These are phyloP conservation scores for Mythimna vitellina DNA, from an alignment of 2,888 invertebrate genomes.

Conservation along the genomic window DNA sequence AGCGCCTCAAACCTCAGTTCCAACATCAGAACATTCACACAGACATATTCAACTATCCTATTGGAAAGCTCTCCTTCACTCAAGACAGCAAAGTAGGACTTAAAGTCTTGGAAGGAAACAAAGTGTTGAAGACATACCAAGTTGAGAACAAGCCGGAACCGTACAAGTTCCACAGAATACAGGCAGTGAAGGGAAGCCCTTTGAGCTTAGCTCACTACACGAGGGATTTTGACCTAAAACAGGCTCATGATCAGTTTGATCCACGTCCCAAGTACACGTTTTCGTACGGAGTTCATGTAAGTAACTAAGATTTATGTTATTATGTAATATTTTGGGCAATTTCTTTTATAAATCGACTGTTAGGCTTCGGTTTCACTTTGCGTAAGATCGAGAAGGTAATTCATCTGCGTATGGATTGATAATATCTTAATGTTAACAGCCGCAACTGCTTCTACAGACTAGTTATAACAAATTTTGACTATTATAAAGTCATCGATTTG, in stretches of 20 bases:
- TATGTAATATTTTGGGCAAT: not conserved
- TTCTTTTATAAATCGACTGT: not conserved
- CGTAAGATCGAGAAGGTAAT: not conserved
- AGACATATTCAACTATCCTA: constrained; percentile 7
- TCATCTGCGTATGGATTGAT: not conserved
- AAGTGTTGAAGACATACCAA: constrained; percentile 11
- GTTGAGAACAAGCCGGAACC: constrained; percentile 55
- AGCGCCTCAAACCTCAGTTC: constrained; percentile 65
- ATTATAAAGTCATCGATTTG: not conserved
- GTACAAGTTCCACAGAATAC: constrained; percentile 68
- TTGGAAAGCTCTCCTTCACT: constrained; percentile 24
- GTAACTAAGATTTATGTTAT: constrained; percentile 62
- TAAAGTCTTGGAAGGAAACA: constrained; percentile 15
- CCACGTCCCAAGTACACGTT: constrained; percentile 77
- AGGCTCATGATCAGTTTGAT: constrained; percentile 65
- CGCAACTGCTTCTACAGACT: not conserved
- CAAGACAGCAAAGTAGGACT: constrained; percentile 16
- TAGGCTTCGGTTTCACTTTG: not conserved
- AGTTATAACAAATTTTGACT: not conserved
- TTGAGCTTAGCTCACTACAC: constrained; percentile 72
- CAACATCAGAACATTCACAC: constrained; percentile 12
- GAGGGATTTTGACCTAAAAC: constrained; percentile 55
- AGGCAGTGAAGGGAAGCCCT: constrained; percentile 68
- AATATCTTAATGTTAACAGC: not conserved
- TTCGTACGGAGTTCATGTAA: constrained; percentile 84